Evolutionary conservation across 1,140 invertebrate genomes (phyloP), one percentile per base, ranked within the genome.

Genomic region (Limonius californicus): DNA sequence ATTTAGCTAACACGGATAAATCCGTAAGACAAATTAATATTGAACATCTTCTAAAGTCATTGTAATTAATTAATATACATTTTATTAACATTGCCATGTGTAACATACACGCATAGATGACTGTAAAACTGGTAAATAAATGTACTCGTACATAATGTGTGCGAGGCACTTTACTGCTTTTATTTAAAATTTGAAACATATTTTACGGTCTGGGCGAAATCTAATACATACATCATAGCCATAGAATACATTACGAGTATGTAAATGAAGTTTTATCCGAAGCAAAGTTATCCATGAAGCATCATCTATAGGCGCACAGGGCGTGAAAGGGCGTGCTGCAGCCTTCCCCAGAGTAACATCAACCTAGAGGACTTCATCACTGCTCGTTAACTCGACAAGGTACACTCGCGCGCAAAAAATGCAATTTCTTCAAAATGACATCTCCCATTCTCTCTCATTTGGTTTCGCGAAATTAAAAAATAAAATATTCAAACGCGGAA

Each of bases 341-440:
- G 45, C 20, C 16, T 19, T 61, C 59, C 59, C 59, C 19, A 30
- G 59, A 32, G 59, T 54, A 16, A 32, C 59, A 54, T 61, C 47
- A 61, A 61, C 59, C 59, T 61, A 50, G 59, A 61, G 59, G 59
- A 61, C 59, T 61, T 61, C 59, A 61, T 61, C 59, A 61, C 50
- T 47, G 50, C 59, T 61, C 59, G 59, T 61, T 61, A 61, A 32
- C 59, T 61, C 59, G 30, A 61, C 59, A 61, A 12, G 14, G 19
- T 59, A 20, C 59, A 50, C 9, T 32, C 27, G n/a, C 11, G n/a
- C 16, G 19, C 20, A 50, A 50, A 50, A 50, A 50, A 50, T 50
- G 45, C 20, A 50, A 50, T 50, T 50, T 21, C 45, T 50, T 50
- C n/a, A 39, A 39, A 39, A 39, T 39, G 35, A 14, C 8, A 39